A percentile compares a stretch with the other conserved stretches of the same genome.
Conservation (phyloP, 2,888 invertebrate genomes). For the Drosophila rubida region DNA sequence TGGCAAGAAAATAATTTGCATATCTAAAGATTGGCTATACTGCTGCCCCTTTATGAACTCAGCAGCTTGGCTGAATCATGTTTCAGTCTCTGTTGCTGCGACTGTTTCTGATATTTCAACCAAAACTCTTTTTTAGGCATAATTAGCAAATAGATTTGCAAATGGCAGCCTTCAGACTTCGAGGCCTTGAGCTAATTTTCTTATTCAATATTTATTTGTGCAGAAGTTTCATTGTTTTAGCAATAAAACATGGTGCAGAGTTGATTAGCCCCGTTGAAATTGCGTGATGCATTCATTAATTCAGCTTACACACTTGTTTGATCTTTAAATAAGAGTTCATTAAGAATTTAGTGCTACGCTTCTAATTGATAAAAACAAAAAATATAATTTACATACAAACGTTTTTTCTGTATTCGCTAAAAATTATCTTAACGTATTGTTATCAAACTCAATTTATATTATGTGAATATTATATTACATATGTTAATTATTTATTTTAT, state of each 20-base stretch:
- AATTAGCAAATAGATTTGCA: constrained; percentile 79
- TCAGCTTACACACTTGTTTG: background rate
- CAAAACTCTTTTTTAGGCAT: constrained; percentile 27
- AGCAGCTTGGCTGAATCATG: constrained; percentile 36
- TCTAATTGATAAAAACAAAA: background rate
- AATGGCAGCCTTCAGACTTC: constrained; percentile 60
- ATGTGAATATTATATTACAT: too few species aligned
- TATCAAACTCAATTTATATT: too few species aligned
- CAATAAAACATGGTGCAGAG: constrained; percentile 11
- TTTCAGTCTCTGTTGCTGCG: constrained; percentile 18
- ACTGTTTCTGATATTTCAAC: constrained; percentile 18
- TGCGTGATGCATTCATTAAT: constrained; percentile 13
- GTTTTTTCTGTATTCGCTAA: too few species aligned
- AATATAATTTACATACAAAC: background rate
- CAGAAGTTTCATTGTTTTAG: constrained; percentile 28
- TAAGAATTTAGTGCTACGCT: background rate
- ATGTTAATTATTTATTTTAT: too few species aligned
- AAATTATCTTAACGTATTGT: too few species aligned
- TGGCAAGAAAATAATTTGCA: constrained; percentile 70
- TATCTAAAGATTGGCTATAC: constrained; percentile 38
- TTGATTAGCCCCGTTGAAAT: constrained; percentile 24
- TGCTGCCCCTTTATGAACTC: constrained; percentile 18
- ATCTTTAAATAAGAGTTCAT: background rate
- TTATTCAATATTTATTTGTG: constrained; percentile 9
- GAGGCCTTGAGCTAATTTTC: constrained; percentile 66